A percentile compares a stretch with the other conserved stretches of the same genome.
These are phyloP conservation scores for Choloepus didactylus DNA, from an alignment of 2,797 vertebrate species.

Conservation along the genomic window DNA sequence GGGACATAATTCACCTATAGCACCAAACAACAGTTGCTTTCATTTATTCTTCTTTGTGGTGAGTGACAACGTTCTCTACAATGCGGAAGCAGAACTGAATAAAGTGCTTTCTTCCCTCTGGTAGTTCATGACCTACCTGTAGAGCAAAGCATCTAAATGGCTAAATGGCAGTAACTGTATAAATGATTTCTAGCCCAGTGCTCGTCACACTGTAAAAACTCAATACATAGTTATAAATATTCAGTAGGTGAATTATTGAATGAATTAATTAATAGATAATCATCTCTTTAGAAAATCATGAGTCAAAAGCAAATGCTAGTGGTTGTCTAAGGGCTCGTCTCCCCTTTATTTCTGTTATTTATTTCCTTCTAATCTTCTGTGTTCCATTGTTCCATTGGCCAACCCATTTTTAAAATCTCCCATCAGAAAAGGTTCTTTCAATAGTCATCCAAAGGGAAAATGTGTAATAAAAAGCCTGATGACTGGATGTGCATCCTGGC, in stretches of 20 bases:
- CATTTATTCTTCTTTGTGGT: not conserved
- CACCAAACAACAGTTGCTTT: not conserved
- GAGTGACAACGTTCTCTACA: not conserved
- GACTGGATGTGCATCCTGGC: not conserved
- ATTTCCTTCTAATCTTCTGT: too few species aligned
- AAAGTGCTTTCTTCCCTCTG: not conserved
- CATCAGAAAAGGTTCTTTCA: not conserved
- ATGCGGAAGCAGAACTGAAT: not conserved
- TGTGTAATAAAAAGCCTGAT: not conserved
- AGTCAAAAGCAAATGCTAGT: not conserved
- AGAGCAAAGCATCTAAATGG: not conserved
- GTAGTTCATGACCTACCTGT: not conserved
- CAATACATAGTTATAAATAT: not conserved
- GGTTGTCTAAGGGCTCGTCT: not conserved
- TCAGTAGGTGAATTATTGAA: not conserved
- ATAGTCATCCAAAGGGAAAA: not conserved
- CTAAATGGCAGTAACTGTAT: not conserved
- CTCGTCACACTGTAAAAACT: not conserved
- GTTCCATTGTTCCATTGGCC: fast-evolving
- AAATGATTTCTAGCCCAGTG: not conserved
- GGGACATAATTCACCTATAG: not conserved
- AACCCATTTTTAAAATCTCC: not conserved
- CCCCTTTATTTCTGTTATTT: too few species aligned
- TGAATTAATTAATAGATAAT: not conserved
- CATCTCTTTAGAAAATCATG: not conserved